phyloP scores from a whole-genome alignment of 2,113 vertebrate genomes.

The Edolisoma coerulescens region DNA sequence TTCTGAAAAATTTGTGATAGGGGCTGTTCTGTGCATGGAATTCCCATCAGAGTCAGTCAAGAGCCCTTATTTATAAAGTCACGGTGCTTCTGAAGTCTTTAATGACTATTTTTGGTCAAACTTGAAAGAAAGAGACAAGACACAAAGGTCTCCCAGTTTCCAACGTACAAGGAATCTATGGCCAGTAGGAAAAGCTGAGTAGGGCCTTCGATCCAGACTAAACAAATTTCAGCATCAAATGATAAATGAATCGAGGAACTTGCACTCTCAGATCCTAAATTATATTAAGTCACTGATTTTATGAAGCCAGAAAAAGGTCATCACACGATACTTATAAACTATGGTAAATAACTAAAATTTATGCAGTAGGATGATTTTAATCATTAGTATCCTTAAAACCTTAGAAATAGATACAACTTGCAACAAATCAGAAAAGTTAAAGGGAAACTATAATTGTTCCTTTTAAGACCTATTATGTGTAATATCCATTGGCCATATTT shows the following conservation, averaged over 20 bases:
- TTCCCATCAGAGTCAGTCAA: neutral
- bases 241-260: conserved; percentile 45
- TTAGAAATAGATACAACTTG: neutral
- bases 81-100: neutral
- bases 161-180: neutral
- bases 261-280: conserved; percentile 45
- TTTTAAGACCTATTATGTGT: neutral
- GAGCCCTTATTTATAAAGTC: neutral
- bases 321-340: conserved; percentile 37
- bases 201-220: conserved; percentile 46
- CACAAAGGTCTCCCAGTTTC: neutral
- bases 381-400: neutral
- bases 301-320: conserved; percentile 56
- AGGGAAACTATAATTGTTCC: conserved; percentile 30
- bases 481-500: neutral
- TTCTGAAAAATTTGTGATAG: neutral
- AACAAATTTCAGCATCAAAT: conserved; percentile 58
- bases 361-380: neutral
- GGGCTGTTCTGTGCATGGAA: neutral
- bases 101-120: conserved; percentile 49
- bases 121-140: conserved; percentile 15
- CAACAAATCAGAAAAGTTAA: conserved; percentile 25
- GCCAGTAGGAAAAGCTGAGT: neutral
- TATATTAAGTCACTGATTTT: conserved; percentile 42
- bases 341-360: conserved; percentile 48